Conservation (phyloP, 2,797 vertebrate genomes). For the Rhinichthys osculus region DNA sequence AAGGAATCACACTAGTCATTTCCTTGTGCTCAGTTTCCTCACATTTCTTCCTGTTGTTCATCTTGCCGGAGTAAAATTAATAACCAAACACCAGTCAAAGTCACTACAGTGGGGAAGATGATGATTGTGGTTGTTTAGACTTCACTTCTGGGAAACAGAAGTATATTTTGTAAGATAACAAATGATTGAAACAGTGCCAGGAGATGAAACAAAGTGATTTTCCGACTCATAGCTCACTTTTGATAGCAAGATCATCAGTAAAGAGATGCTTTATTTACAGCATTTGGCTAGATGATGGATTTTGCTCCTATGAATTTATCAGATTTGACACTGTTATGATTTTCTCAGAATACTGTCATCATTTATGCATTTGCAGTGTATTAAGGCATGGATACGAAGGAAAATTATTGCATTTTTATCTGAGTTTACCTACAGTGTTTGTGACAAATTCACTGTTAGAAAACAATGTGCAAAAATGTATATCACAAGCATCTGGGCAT, state of each 20-base stretch:
- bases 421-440: not conserved
- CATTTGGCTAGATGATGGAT: conserved; percentile 15
- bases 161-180: not conserved
- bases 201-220: conserved; percentile 18
- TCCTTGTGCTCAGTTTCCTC: conserved; percentile 3
- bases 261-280: conserved; percentile 24
- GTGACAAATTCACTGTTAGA: not conserved
- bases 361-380: not conserved
- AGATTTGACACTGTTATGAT: conserved; percentile 22
- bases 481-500: not conserved
- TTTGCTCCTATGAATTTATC: not conserved
- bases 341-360: conserved; percentile 1
- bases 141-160: conserved; percentile 16
- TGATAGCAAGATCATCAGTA: conserved; percentile 19
- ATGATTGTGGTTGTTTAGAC: not conserved
- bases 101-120: not conserved
- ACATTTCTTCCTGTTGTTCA: conserved; percentile 25
- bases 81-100: conserved; percentile 24
- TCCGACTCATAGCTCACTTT: not conserved
- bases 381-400: not conserved
- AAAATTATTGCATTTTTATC: not conserved
- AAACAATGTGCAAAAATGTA: not conserved
- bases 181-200: not conserved
- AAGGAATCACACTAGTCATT: conserved; percentile 4
- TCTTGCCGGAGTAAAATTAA: conserved; percentile 16